phyloP scores from a whole-genome alignment of 1,140 invertebrate species.

The Drosophila tani region DNA sequence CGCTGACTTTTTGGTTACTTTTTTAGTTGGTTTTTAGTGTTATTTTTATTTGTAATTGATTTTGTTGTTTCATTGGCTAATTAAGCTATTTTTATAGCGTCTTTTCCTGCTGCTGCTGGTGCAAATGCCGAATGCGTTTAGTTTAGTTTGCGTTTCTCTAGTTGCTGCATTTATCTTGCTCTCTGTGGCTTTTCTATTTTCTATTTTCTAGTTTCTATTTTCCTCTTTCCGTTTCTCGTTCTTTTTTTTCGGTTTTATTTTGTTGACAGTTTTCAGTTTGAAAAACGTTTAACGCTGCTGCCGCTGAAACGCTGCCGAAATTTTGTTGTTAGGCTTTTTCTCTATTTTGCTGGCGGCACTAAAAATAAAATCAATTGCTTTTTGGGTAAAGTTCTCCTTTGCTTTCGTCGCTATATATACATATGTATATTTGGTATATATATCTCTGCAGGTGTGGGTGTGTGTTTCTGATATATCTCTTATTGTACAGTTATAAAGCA shows the following conservation, averaged over 20 bases:
- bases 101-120: conserved; percentile 36
- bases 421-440: conserved; percentile 21
- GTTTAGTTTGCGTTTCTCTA: conserved; percentile 34
- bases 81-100: conserved; percentile 71
- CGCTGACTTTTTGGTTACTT: conserved; percentile 39
- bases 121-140: conserved; percentile 48
- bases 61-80: conserved; percentile 73
- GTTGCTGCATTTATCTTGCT: conserved; percentile 52
- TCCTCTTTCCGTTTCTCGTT: conserved; percentile 16
- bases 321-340: conserved; percentile 48
- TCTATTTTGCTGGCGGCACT: conserved; percentile 61
- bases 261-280: conserved; percentile 57
- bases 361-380: conserved; percentile 79
- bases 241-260: conserved; percentile 18
- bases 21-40: conserved; percentile 24
- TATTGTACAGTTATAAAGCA: conserved; percentile 81
- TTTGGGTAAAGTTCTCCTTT: conserved; percentile 45
- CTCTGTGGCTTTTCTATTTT: conserved; percentile 30
- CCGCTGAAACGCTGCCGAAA: conserved; percentile 35
- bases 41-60: conserved; percentile 47
- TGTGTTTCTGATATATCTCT: conserved; percentile 53
- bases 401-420: conserved; percentile 31
- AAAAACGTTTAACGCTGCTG: conserved; percentile 54
- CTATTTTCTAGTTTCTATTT: conserved; percentile 11
- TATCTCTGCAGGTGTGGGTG: conserved; percentile 10